Evolutionary conservation across 2,888 invertebrate genomes (phyloP), one percentile per base, ranked within the genome.

Genomic region (Eupithecia centaureata): DNA sequence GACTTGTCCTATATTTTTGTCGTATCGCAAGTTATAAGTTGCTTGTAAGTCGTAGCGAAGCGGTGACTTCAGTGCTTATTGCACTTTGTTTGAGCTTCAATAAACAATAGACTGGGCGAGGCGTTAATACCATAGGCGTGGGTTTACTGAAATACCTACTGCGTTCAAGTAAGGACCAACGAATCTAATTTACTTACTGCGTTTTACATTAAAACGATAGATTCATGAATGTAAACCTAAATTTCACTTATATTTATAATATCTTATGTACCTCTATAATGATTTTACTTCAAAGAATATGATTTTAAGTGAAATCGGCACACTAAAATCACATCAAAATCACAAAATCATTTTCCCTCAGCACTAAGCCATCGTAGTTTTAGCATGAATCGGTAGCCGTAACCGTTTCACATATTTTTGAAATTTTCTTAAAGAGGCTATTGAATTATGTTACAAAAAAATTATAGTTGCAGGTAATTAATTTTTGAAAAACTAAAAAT

Each of bases 21-120:
- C 68, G 60, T 38, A 18, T 32, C 15, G n/a, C 51, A 59, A 32
- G 10, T 4, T 7, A 15, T 30, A 18, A 52, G 15, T 27, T 13
- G 8, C 22, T n/a, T 57, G 62, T 32, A 58, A 15, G 61, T 32
- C 60, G 52, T 59, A 64, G 61, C 47, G 58, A 62, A 56, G 42
- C 58, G 65, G 38, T 60, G 70, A 63, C 69, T 69, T 56, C 63
- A 65, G 59, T 65, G 67, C 70, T 67, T 71, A 67, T 65, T 69
- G 71, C 70, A 65, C 57, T 65, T 63, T 66, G 64, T 68, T 68
- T 71, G 71, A 35, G 60, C 73, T 63, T 57, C 64, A 62, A 64
- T 70, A 66, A 63, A 63, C 61, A 70, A 66, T 60, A 54, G 61
- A 51, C 57, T 27, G 27, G 51, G 15, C 18, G 42, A 18, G 51